Conservation (phyloP, 2,113 vertebrate genomes). For the Mormyrus iriodes region DNA sequence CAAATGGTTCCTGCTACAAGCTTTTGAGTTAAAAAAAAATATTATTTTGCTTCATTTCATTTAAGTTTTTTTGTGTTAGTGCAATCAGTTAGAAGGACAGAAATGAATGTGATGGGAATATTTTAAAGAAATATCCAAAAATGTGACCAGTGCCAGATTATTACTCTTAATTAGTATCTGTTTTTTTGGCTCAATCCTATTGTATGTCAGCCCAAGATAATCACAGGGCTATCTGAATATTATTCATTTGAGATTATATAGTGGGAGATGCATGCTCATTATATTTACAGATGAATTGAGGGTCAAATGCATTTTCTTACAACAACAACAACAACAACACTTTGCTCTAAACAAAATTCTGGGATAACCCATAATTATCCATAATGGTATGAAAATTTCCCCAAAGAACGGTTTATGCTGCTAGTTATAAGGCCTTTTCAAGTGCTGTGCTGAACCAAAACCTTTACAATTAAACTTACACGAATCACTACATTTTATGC, state of each 20-base stretch:
- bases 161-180: not conserved
- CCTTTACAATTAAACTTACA: not conserved
- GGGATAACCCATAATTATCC: not conserved
- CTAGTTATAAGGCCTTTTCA: not conserved
- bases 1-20: constrained; percentile 38
- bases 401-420: not conserved
- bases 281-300: not conserved
- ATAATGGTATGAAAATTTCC: not conserved
- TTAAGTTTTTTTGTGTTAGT: not conserved
- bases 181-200: not conserved
- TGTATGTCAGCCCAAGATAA: not conserved
- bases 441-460: not conserved
- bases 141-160: not conserved
- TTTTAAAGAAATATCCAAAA: not conserved
- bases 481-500: not conserved
- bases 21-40: constrained; percentile 8
- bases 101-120: not conserved
- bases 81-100: not conserved
- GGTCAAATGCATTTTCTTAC: not conserved
- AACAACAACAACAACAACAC: not conserved
- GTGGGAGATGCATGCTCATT: not conserved
- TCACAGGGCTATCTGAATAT: not conserved
- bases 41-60: not conserved
- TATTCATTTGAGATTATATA: not conserved
- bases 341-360: not conserved